Conservation (phyloP, 2,888 invertebrate genomes). For the Plagodis dolabraria region DNA sequence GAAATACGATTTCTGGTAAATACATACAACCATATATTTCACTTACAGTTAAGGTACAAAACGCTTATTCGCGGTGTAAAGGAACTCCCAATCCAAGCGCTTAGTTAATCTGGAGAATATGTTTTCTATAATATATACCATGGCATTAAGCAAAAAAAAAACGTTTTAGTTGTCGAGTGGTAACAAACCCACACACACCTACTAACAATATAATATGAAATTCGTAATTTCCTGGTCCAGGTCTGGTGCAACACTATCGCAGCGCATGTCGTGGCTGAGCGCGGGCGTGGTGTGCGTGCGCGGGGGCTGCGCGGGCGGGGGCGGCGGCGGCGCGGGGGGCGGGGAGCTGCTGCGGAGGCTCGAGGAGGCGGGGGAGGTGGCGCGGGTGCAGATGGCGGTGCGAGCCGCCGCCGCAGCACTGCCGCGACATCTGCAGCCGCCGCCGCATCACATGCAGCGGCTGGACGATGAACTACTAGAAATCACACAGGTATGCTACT, state of each 20-base stretch:
- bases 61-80: too few species aligned
- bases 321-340: conserved; percentile 77
- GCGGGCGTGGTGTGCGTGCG: conserved; percentile 98
- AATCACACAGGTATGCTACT: conserved; percentile 84
- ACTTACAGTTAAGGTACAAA: too few species aligned
- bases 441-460: conserved; percentile 87
- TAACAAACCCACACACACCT: too few species aligned
- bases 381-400: conserved; percentile 92
- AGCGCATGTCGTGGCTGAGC: conserved; percentile 95
- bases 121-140: background rate
- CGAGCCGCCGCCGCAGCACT: conserved; percentile 67
- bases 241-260: conserved; percentile 89
- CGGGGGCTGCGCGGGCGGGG: conserved; percentile 90
- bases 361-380: conserved; percentile 97
- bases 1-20: too few species aligned
- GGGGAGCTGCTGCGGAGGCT: conserved; percentile 93
- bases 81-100: too few species aligned
- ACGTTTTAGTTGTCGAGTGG: background rate
- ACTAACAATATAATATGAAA: too few species aligned
- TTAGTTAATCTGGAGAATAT: too few species aligned
- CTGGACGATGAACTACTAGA: conserved; percentile 93
- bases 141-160: background rate
- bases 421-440: conserved; percentile 84
- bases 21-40: too few species aligned
- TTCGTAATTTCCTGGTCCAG: conserved; percentile 64